Evolutionary conservation across 2,888 invertebrate species (phyloP), one percentile per base, ranked within the genome.

Genomic region (Lepidocyrtinus sp.): DNA sequence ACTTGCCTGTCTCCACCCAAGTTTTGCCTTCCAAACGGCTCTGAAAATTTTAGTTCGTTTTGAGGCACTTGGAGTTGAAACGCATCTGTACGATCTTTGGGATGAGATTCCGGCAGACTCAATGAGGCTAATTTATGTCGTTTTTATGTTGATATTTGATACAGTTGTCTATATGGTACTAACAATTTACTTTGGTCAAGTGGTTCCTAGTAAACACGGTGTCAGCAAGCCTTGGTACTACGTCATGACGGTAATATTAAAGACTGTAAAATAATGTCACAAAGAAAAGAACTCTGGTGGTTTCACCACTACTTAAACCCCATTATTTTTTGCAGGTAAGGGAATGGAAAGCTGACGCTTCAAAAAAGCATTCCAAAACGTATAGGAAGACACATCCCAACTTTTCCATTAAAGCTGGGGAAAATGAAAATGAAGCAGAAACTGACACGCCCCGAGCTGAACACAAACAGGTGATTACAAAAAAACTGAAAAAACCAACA

Each of bases 131-230:
- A 87, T 84, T 15, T 88, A 90, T 88, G 45, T 88, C 87, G 87
- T 91, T 77, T 19, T 81, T 1, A 81, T 85, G 75, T 81, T 87
- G 19, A 62, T 85, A 17, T 5, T 85, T 12, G 82, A 85, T 45
- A 88, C 89, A 12, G 24, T 91, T 7, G 36, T 92, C 2, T 91
- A 91, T 85, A 87, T 90, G 61, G 24, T 91, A 12, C 79, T 92
- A n/a, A 90, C 92, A 1, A 90, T 91, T 89, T 93, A 93, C 87
- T 88, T 93, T 62, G 93, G 93, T 87, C 89, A 89, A 7, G 89
- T 91, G 55, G 89, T 89, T 83, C 94, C 94, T 0, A 94, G 94
- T 2, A 90, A 91, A 24, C 93, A 91, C 85, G 94, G 94, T 0
- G 90, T 93, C 1, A 91, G 93, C 1, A 90, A 91, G 83, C 91